A percentile compares a stretch with the other conserved stretches of the same genome.
These are phyloP conservation scores for Lasiurus cinereus DNA, from an alignment of 2,113 vertebrate species.

Conservation along the genomic window DNA sequence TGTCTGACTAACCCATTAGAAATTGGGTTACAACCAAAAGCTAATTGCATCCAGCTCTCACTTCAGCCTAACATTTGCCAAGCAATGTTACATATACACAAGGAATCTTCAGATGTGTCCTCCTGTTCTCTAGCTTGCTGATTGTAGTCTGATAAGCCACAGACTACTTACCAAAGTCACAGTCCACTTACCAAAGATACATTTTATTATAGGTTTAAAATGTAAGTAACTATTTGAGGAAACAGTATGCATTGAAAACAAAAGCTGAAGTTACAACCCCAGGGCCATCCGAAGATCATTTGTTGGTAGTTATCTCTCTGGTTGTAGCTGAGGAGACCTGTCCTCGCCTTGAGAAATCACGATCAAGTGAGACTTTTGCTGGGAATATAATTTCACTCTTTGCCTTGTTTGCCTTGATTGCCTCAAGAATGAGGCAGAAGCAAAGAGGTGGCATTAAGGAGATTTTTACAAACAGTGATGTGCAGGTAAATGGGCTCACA, in stretches of 20 bases:
- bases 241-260: background rate
- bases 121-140: background rate
- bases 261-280: conserved; percentile 27
- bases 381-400: background rate
- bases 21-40: background rate
- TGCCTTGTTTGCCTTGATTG: background rate
- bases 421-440: background rate
- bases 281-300: background rate
- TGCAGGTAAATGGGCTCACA: background rate
- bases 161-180: too few species aligned
- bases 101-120: background rate
- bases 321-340: background rate
- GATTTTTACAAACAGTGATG: conserved; percentile 10
- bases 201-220: conserved; percentile 67
- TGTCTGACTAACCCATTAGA: background rate
- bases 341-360: background rate
- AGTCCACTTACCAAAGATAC: background rate
- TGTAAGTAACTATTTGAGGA: background rate
- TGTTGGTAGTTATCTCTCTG: background rate
- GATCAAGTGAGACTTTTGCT: background rate
- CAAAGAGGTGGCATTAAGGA: background rate
- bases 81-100: background rate
- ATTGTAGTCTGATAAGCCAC: background rate
- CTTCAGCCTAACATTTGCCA: background rate
- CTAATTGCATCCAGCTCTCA: background rate